Conservation (phyloP, 2,797 vertebrate genomes). For the Pseudochaenichthys georgianus region DNA sequence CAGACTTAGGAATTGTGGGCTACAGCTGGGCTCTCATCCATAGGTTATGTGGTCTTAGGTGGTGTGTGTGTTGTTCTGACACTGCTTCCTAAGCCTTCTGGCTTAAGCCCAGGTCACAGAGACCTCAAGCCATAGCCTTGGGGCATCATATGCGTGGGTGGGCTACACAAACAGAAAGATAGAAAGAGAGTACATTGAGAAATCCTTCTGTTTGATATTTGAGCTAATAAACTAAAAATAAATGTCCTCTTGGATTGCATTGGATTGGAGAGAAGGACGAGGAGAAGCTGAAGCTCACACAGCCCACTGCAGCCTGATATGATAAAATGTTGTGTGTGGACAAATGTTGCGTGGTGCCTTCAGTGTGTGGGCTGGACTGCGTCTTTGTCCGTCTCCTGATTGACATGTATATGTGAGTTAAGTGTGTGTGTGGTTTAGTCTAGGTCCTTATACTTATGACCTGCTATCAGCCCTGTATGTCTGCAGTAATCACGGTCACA, state of each 20-base stretch:
- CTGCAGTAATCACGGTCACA: constrained; percentile 69
- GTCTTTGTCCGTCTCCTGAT: constrained; percentile 56
- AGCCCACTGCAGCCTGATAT: neutral
- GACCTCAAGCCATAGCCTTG: constrained; percentile 50
- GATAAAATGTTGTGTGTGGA: neutral
- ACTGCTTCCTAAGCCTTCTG: constrained; percentile 39
- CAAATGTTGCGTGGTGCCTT: neutral
- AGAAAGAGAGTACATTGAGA: constrained; percentile 18
- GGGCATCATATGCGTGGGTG: constrained; percentile 75
- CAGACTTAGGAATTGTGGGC: constrained; percentile 12
- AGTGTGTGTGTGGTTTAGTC: constrained; percentile 48
- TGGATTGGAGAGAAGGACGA: constrained; percentile 16
- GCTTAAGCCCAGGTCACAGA: constrained; percentile 63
- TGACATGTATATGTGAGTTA: constrained; percentile 50
- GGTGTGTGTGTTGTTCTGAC: neutral
- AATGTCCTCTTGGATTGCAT: constrained; percentile 31
- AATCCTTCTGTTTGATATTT: constrained; percentile 47
- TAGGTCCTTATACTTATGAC: constrained; percentile 55
- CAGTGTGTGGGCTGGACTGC: constrained; percentile 23
- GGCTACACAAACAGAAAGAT: constrained; percentile 46
- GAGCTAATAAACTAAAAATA: constrained; percentile 57
- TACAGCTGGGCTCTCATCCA: constrained; percentile 33
- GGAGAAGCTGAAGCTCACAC: neutral
- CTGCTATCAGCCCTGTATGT: constrained; percentile 60
- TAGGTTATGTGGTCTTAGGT: neutral